phyloP scores from a whole-genome alignment of 2,113 vertebrate genomes.

The Tachycineta bicolor region DNA sequence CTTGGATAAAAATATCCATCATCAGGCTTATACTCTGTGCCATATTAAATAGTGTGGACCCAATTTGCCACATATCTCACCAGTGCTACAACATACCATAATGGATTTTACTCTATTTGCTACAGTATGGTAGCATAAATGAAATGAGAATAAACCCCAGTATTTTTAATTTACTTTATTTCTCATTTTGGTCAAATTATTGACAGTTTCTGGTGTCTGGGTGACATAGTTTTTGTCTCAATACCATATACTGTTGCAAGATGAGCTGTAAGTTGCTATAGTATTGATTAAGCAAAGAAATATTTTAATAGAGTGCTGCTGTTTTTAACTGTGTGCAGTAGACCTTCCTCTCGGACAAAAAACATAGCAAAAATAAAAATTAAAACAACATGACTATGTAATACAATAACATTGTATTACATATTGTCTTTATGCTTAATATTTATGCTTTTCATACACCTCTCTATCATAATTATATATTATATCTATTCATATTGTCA shows the following conservation, averaged over 20 bases:
- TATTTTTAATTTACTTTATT: constrained; percentile 50
- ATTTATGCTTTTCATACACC: constrained; percentile 36
- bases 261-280: constrained; percentile 67
- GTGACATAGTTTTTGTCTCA: constrained; percentile 57
- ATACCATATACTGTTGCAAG: constrained; percentile 54
- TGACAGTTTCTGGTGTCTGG: constrained; percentile 30
- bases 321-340: constrained; percentile 3
- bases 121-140: neutral
- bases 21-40: neutral
- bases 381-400: constrained; percentile 28
- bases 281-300: constrained; percentile 62
- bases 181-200: constrained; percentile 59
- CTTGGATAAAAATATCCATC: neutral
- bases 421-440: neutral
- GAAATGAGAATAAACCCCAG: neutral
- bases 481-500: constrained; percentile 55
- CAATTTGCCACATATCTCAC: neutral
- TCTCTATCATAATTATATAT: constrained; percentile 59
- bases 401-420: neutral
- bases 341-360: constrained; percentile 28
- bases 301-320: constrained; percentile 25
- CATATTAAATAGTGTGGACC: neutral
- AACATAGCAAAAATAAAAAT: constrained; percentile 31
- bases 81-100: neutral
- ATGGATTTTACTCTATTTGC: neutral